phyloP scores from a whole-genome alignment of 2,888 invertebrate species.

The Hirtodrosophila trivittata region DNA sequence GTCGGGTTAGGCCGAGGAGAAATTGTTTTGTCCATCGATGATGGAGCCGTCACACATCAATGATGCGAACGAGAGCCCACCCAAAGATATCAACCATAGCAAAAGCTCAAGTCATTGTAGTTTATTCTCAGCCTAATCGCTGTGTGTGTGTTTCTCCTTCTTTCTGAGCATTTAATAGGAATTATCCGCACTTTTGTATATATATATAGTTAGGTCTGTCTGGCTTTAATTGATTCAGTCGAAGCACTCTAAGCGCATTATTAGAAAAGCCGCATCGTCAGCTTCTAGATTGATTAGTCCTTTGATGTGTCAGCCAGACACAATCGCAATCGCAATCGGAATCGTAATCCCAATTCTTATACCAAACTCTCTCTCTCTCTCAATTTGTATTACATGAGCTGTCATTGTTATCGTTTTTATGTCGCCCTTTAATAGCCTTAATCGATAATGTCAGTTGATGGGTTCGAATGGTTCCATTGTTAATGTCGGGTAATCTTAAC shows the following conservation, averaged over 20 bases:
- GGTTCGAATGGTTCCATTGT: constrained; percentile 35
- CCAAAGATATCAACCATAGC: neutral
- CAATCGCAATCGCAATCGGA: too few relatives aligned
- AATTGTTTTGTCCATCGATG: constrained; percentile 31
- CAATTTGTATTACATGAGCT: constrained; percentile 54
- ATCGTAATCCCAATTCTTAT: too few relatives aligned
- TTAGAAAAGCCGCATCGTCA: constrained; percentile 47
- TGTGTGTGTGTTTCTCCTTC: constrained; percentile 25
- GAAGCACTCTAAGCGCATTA: constrained; percentile 63
- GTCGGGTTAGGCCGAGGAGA: constrained; percentile 10
- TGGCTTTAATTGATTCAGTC: constrained; percentile 70
- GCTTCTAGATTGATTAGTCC: constrained; percentile 47
- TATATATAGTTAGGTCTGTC: constrained; percentile 7
- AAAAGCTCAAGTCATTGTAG: neutral
- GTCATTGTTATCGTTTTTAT: constrained; percentile 61
- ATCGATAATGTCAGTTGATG: constrained; percentile 59
- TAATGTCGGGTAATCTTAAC: constrained; percentile 48
- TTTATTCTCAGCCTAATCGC: constrained; percentile 23
- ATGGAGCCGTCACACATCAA: constrained; percentile 45
- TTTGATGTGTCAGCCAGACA: constrained; percentile 33
- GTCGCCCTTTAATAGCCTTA: constrained; percentile 52
- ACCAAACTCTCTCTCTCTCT: constrained; percentile 28
- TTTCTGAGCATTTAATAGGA: constrained; percentile 26
- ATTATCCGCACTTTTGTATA: constrained; percentile 3
- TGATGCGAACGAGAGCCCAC: constrained; percentile 22